Evolutionary conservation across 2,888 invertebrate species (phyloP), one percentile per base, ranked within the genome.

Genomic region (Drosophila austrosaltans): DNA sequence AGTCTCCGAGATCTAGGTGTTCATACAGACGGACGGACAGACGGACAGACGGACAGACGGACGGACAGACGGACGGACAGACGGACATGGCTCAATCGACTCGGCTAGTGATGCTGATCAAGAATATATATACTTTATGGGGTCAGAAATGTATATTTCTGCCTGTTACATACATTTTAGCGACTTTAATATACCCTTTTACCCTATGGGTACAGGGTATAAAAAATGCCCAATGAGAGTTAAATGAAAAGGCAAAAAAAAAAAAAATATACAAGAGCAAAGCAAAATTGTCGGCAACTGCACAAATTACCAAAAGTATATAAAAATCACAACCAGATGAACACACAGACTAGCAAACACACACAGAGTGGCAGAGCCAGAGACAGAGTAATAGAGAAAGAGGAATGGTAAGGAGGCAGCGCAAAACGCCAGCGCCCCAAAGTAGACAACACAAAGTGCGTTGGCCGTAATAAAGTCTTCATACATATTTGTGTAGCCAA

Each of bases 381-480:
- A 28, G 57, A 28, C 42, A 16, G 22, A n/a, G 48, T 28, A 16
- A 22, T 36, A 2, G 20, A 4, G 20, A 39, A 8, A 30, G 22
- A 7, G 40, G 22, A 16, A 6, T n/a, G 30, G n/a, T 16, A 5
- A 16, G 5, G 6, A 16, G 16, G 40, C 39, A 28, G 6, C 2
- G n/a, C 12, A 10, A 10, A 39, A 25, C 53, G 8, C n/a, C 3
- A 53, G 48, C 63, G 32, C 44, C 28, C 39, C 53, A 56, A 63
- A 60, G 64, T 66, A 66, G 57, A 62, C 70, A 70, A 67, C 65
- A 22, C 30, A 65, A 64, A 68, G 30, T 72, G 57, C 63, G 63
- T 74, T 42, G 73, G 67, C 48, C 66, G 65, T 76, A 66, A 76
- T 69, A 61, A 76, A 75, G 66, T 76, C 66, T 81, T 65, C 61